Base-by-base conservation (phyloP, 2,888 invertebrate species). In the Meghimatium bilineatum region DNA sequence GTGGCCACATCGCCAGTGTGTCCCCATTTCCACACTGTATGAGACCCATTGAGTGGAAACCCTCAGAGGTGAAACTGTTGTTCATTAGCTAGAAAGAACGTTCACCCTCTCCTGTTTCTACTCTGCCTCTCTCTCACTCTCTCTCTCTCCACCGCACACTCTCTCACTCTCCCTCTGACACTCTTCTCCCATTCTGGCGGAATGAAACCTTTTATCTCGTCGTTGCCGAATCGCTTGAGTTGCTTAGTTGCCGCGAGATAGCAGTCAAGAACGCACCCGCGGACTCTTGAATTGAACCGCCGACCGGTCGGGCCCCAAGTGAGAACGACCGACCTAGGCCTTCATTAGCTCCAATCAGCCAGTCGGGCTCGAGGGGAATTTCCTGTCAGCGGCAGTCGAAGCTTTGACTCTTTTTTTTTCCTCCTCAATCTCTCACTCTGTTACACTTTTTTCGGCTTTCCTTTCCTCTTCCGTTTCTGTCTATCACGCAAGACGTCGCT, bases 321-420 rank as follows among this genome's bases (percentile, higher is more conserved):
- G 81, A 81, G 60, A 74, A 74, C 74, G 63, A 75, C 74, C 74
- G 74, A 60, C 81, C 56, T 66, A 82, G 81, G 81, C 81, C 81
- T 82, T 82, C 75, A 82, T 82, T 82, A 82, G 81, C 81, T 74
- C 81, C 81, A 82, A 82, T 82, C 81, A 82, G 66, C 74, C 81
- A 72, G 75, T 71, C 60, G 74, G 74, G 81, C 81, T 82, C 74
- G 56, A 44, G 81, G 80, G 69, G 81, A 82, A 82, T 82, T 66
- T 82, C 81, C 81, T 81, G 81, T 82, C 75, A 82, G 38, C 63
- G 44, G 66, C 74, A 63, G 60, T 60, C 81, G 74, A 26, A 20
- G n/a, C 81, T 71, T 69, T 6, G 36, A 67, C 66, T 49, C 67
- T 34, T 71, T 60, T 23, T 63, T 23, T 72, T n/a, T 38, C n/a